Evolutionary conservation across 2,113 vertebrate genomes (phyloP).

Genomic region (Desmodus rotundus): DNA sequence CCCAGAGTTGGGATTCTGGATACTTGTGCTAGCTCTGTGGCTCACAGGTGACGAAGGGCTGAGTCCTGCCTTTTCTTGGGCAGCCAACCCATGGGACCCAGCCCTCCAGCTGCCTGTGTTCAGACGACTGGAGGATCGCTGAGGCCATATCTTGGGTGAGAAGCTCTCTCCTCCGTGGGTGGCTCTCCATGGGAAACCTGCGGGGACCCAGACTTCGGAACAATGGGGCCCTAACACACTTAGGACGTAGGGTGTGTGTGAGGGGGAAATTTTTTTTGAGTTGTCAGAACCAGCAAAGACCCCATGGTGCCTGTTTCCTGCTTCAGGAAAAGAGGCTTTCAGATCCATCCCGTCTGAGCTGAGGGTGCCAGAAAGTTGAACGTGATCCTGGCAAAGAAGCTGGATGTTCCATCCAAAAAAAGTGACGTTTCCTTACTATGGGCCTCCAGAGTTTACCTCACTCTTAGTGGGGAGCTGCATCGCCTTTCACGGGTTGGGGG

Average conservation of each 20-base stretch:
- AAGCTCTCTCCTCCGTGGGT: not conserved
- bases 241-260: accelerated
- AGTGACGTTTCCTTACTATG: not conserved
- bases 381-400: constrained; percentile 29
- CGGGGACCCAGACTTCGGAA: not conserved
- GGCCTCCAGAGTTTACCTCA: not conserved
- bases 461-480: not conserved
- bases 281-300: not conserved
- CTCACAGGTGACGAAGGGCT: not conserved
- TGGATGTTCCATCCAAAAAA: constrained; percentile 17
- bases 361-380: constrained; percentile 16
- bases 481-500: not conserved
- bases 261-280: accelerated
- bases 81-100: not conserved
- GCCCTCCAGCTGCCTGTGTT: not conserved
- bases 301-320: not conserved
- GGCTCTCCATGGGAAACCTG: not conserved
- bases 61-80: not conserved
- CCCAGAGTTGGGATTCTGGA: not conserved
- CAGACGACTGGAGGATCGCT: not conserved
- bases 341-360: not conserved
- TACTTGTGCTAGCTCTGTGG: not conserved
- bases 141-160: not conserved
- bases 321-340: constrained; percentile 12
- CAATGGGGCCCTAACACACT: not conserved